phyloP scores from a whole-genome alignment of 2,113 vertebrate genomes.

The Myotis brandtii region DNA sequence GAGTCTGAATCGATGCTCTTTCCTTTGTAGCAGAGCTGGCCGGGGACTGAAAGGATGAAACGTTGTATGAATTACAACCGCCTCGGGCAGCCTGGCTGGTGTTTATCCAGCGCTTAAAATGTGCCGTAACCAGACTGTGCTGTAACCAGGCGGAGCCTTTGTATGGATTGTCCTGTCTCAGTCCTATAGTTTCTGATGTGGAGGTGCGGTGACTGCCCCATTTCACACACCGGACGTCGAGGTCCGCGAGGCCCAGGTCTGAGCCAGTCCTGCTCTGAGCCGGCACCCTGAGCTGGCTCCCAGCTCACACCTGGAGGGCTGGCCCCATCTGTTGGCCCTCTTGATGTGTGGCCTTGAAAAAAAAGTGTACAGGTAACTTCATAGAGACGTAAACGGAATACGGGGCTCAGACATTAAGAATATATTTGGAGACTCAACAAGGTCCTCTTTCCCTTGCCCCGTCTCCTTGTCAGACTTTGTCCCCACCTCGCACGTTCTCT shows the following conservation, averaged over 20 bases:
- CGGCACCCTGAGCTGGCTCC: background rate
- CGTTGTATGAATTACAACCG: background rate
- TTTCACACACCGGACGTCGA: background rate
- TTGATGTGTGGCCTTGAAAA: background rate
- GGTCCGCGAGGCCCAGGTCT: background rate
- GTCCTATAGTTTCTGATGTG: accelerated
- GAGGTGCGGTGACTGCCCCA: accelerated
- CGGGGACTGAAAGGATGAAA: background rate
- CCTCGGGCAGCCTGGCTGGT: accelerated
- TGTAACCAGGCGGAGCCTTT: accelerated
- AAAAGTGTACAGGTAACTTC: background rate
- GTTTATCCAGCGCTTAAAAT: background rate
- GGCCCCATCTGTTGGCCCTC: background rate
- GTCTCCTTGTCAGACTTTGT: too few relatives aligned
- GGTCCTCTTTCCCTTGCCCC: accelerated
- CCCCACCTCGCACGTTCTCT: accelerated
- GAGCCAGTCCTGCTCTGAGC: background rate
- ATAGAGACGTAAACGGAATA: background rate
- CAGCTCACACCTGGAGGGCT: background rate
- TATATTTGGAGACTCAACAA: accelerated
- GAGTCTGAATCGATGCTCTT: accelerated
- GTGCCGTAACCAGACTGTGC: background rate
- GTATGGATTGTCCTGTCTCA: background rate
- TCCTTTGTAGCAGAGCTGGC: background rate
- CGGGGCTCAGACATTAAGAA: accelerated